Conservation (phyloP, 2,888 invertebrate species). For the Molanna angustata region DNA sequence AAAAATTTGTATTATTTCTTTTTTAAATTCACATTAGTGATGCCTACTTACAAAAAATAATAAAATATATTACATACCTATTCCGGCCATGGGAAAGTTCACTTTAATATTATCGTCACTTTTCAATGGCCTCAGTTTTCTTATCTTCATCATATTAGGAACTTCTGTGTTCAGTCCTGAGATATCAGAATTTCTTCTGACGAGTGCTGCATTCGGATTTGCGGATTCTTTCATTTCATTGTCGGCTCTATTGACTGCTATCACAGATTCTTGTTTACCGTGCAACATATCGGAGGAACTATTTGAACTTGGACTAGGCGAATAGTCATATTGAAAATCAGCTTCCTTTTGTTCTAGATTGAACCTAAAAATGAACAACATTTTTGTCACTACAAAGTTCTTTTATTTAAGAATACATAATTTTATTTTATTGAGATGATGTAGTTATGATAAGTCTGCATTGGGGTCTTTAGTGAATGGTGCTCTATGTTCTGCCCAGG, state of each 20-base stretch:
- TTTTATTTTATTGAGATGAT: too few species aligned
- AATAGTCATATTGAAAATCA: slow-evolving; percentile 35
- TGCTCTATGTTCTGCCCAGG: too few species aligned
- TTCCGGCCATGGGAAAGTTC: slow-evolving; percentile 1
- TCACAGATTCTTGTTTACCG: slow-evolving; percentile 49
- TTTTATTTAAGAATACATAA: not conserved
- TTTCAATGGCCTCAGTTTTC: slow-evolving; percentile 27
- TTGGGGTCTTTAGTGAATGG: too few species aligned
- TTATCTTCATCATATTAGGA: slow-evolving; percentile 18
- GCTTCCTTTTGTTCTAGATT: slow-evolving; percentile 32
- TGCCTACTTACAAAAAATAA: not conserved
- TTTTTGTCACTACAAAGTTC: not conserved
- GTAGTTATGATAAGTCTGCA: too few species aligned
- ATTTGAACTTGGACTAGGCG: slow-evolving; percentile 52
- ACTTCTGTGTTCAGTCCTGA: slow-evolving; percentile 19
- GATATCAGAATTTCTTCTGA: slow-evolving; percentile 29
- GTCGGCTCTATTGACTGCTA: slow-evolving; percentile 29
- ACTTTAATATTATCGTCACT: slow-evolving; percentile 24
- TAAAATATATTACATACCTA: slow-evolving; percentile 2
- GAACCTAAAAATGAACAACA: slow-evolving; percentile 36
- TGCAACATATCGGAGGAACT: slow-evolving; percentile 50
- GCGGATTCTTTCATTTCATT: not conserved
- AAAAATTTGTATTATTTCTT: too few species aligned
- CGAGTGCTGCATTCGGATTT: slow-evolving; percentile 1
- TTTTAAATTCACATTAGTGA: too few species aligned